These are phyloP conservation scores for Aphelocoma californica DNA, from an alignment of 2,797 vertebrate genomes.

Conservation along the genomic window DNA sequence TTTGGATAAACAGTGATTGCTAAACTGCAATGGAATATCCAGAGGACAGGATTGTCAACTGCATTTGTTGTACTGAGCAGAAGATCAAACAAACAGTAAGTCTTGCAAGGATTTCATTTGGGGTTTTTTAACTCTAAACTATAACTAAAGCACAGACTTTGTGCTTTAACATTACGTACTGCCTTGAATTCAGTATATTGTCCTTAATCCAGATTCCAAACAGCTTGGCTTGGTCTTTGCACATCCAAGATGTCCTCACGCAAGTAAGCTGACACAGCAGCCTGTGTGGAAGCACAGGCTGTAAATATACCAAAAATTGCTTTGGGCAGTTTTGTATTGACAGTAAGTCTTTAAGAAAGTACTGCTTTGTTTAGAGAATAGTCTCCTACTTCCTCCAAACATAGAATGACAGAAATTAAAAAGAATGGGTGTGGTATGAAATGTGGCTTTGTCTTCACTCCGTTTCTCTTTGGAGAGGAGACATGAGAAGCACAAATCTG, in stretches of 20 bases:
- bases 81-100: neutral
- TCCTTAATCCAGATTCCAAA: neutral
- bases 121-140: neutral
- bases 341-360: neutral
- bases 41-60: neutral
- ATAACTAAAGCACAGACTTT: neutral
- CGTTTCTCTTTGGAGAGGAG: rapidly evolving
- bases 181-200: rapidly evolving
- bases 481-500: rapidly evolving
- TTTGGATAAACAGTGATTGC: neutral
- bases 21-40: neutral
- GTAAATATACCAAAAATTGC: neutral
- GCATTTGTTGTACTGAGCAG: neutral
- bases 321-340: neutral
- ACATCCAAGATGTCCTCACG: too few relatives aligned
- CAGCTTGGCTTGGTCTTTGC: neutral
- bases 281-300: neutral
- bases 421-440: neutral
- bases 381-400: neutral
- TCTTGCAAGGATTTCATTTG: neutral
- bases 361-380: neutral
- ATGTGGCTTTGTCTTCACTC: neutral
- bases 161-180: neutral
- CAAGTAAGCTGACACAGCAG: neutral
- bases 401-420: neutral